Conservation (phyloP, 2,113 vertebrate genomes). For the Corynorhinus townsendii region DNA sequence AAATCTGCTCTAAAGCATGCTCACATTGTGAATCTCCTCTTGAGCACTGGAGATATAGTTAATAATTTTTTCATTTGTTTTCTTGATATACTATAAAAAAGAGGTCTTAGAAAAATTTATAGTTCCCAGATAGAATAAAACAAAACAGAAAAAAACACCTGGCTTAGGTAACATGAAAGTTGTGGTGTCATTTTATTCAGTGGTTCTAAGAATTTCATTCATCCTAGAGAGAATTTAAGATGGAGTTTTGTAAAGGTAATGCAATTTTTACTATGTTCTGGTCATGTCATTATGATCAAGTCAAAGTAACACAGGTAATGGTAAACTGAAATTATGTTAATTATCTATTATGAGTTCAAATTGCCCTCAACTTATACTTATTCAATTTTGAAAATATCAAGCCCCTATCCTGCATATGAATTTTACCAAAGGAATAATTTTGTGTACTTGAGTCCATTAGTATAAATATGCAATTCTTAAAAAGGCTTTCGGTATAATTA, state of each 20-base stretch:
- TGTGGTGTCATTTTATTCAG: not conserved
- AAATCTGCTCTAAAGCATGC: not conserved
- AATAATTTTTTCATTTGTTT: not conserved
- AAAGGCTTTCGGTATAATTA: constrained; percentile 34
- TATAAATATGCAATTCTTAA: not conserved
- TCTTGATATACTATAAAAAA: not conserved
- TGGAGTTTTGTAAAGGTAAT: not conserved
- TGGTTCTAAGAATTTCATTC: not conserved
- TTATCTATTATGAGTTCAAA: constrained; percentile 31
- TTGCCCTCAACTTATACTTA: not conserved
- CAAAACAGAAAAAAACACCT: not conserved
- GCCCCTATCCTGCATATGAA: not conserved
- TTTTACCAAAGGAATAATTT: constrained; percentile 42
- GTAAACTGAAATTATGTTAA: constrained; percentile 34
- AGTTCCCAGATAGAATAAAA: not conserved
- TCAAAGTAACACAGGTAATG: not conserved
- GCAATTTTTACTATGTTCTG: not conserved
- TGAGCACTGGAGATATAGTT: not conserved
- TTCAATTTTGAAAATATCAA: not conserved
- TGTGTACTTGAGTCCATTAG: constrained; percentile 38
- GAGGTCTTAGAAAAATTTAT: not conserved
- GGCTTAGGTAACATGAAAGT: not conserved
- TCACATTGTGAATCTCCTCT: not conserved
- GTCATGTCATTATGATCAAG: not conserved
- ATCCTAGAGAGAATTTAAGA: not conserved